Base-by-base conservation (phyloP, 2,888 invertebrate species). In the Catocala nupta region DNA sequence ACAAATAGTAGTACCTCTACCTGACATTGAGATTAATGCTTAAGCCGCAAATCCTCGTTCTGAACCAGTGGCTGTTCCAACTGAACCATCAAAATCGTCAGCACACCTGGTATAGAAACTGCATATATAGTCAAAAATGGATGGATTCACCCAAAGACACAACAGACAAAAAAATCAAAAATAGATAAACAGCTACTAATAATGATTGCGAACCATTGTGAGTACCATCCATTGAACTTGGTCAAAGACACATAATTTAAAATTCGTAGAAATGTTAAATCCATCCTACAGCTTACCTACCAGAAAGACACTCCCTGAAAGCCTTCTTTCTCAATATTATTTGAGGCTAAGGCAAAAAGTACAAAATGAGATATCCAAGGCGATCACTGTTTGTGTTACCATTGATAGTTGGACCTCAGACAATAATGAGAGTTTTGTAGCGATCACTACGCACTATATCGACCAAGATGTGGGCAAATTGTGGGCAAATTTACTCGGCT, bases 381-480 rank as follows among this genome's bases (percentile, higher is more conserved):
- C 72, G 0, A 12, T 44, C 45, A 73, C 78, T 13, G 44, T 78
- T 12, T 74, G 75, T 44, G 33, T 73, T 6, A 77, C 76, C 1
- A 73, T 70, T 0, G 78, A 76, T 52, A 68, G 52, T 7, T 75
- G 77, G 74, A 77, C 68, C 0, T 71, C 71, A 0, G 50, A 52
- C 3, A 59, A 39, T 2, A 65, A 66, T 47, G 68, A 67, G 6
- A 56, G 62, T 11, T 69, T 51, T 13, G 65, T 70, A 11, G 71
- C 71, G 1, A 43, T 76, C 5, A 76, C 73, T 1, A 72, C 68
- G 5, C 73, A 73, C 39, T 75, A 57, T 39, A 65, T 72, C 25
- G 49, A 61, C 13, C 42, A 45, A 12, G 60, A 64, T 5, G 11
- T 33, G 4, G 25, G 55, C 11, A 53, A 60, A 8, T 16, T 75